Conservation (phyloP, 2,797 vertebrate genomes). For the Falco biarmicus region DNA sequence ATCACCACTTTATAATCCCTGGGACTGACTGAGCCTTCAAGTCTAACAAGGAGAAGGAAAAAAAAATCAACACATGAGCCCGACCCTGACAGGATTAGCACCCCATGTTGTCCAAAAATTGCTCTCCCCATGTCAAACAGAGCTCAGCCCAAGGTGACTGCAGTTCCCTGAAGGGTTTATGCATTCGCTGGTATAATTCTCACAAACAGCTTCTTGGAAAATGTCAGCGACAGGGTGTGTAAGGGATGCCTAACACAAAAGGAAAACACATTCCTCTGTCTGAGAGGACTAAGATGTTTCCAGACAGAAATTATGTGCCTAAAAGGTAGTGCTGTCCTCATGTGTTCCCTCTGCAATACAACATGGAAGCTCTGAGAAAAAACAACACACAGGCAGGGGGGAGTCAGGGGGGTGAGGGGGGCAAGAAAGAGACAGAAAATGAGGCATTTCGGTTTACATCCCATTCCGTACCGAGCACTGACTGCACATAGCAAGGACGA, state of each 20-base stretch:
- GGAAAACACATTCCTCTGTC: conserved; percentile 29
- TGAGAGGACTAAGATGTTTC: neutral
- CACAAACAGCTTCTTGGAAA: neutral
- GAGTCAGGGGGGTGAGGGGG: too few relatives aligned
- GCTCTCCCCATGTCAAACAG: neutral
- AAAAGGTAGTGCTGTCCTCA: neutral
- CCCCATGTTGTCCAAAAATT: neutral
- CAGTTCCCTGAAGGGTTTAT: neutral
- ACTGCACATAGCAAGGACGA: neutral
- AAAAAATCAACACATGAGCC: neutral
- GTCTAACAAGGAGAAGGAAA: neutral
- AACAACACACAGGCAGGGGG: accelerated
- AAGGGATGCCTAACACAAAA: neutral
- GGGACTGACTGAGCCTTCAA: neutral
- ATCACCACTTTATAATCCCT: neutral
- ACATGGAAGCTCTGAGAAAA: neutral
- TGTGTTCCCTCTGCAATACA: neutral
- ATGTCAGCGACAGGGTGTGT: neutral
- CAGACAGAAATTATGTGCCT: neutral
- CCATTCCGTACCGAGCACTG: neutral
- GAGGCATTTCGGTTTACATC: neutral
- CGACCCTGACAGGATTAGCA: neutral
- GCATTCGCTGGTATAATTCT: neutral
- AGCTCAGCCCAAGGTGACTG: neutral
- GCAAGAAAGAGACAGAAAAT: neutral